Evolutionary conservation across 2,797 vertebrate genomes (phyloP).

Genomic region (Xerus rutilus): DNA sequence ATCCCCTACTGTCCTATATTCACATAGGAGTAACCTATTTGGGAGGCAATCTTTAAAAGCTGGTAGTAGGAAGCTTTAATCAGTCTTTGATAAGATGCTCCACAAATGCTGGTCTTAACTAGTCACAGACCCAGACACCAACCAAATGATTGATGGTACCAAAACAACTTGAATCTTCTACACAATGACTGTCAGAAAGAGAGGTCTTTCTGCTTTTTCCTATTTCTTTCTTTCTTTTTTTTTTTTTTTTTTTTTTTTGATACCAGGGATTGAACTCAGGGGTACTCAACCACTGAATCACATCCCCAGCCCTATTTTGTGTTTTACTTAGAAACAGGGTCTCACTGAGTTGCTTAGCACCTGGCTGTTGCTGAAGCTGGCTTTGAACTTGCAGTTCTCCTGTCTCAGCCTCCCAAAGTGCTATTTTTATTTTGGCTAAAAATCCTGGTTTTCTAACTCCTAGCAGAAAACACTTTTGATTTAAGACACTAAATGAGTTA

Average conservation of each 20-base stretch:
- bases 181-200: constrained; percentile 19
- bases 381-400: no score
- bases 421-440: constrained; percentile 32
- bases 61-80: neutral
- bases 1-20: neutral
- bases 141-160: neutral
- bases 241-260: neutral
- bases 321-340: no score
- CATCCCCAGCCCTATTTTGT: no score
- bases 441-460: constrained; percentile 35
- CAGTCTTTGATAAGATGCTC: neutral
- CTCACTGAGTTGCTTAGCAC: no score
- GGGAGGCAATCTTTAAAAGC: neutral
- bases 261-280: no score
- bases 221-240: no score
- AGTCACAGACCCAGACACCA: neutral
- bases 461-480: constrained; percentile 62
- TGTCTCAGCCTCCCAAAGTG: no score
- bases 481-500: constrained; percentile 63
- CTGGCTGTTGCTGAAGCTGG: no score
- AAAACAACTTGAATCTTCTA: constrained; percentile 6
- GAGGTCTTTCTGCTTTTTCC: neutral
- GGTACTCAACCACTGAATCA: no score
- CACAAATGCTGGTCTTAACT: neutral
- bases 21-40: neutral